phyloP scores from a whole-genome alignment of 2,888 invertebrate species.

The Eudasyphora cyanicolor region DNA sequence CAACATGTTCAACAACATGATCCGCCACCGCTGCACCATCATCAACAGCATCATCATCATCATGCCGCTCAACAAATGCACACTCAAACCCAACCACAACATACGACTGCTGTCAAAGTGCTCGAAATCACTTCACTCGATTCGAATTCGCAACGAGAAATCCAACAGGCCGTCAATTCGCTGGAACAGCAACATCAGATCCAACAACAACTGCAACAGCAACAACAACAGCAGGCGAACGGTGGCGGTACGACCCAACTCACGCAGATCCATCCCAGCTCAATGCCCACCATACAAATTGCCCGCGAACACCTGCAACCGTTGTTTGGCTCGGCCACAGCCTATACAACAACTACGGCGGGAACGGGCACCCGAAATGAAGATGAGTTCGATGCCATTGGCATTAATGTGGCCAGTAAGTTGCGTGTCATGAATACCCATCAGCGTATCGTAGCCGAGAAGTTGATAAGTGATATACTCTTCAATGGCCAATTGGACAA shows the following conservation, averaged over 20 bases:
- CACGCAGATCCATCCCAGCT: conserved; percentile 71
- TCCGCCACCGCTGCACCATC: conserved; percentile 66
- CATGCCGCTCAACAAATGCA: conserved; percentile 63
- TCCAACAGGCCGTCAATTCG: conserved; percentile 78
- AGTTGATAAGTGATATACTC: conserved; percentile 78
- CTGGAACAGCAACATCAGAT: conserved; percentile 78
- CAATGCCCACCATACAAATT: conserved; percentile 78
- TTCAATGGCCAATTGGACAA: conserved; percentile 78
- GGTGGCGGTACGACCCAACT: conserved; percentile 67
- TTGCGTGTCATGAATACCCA: conserved; percentile 77
- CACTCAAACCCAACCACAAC: conserved; percentile 67
- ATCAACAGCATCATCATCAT: conserved; percentile 61
- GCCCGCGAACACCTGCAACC: conserved; percentile 78
- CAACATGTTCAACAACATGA: conserved; percentile 58
- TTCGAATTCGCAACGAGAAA: conserved; percentile 77
- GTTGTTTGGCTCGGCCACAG: conserved; percentile 73
- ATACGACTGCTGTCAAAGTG: conserved; percentile 76
- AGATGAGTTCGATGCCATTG: conserved; percentile 79
- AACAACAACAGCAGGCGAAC: conserved; percentile 68
- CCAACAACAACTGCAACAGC: conserved; percentile 76
- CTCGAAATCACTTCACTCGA: conserved; percentile 77
- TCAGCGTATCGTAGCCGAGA: conserved; percentile 78
- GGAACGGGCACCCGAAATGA: conserved; percentile 69
- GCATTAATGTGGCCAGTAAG: conserved; percentile 78
- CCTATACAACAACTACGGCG: conserved; percentile 72